A percentile compares a stretch with the other conserved stretches of the same genome.
Evolutionary conservation across 2,888 invertebrate species (phyloP).

Genomic region (Eledona agricola): DNA sequence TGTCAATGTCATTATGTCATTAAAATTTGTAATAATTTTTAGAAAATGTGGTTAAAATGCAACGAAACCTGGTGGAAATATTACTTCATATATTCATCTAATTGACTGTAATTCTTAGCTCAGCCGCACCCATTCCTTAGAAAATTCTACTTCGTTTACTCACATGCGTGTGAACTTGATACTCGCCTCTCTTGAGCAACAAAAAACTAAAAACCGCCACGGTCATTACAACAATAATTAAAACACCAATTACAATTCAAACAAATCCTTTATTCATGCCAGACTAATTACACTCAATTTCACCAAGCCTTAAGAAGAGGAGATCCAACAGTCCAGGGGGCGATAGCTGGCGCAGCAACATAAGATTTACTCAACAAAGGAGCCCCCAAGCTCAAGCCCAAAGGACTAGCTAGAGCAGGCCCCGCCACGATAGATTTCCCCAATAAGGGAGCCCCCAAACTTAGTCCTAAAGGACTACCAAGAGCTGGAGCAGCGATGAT

Average conservation of each 20-base stretch:
- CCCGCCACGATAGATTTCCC: slow-evolving; percentile 13
- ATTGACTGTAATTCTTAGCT: too few species aligned
- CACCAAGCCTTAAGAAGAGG: slow-evolving; percentile 23
- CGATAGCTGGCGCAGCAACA: slow-evolving; percentile 9
- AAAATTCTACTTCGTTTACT: slow-evolving; percentile 23
- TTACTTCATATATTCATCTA: too few species aligned
- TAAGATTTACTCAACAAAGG: slow-evolving; percentile 21
- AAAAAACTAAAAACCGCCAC: slow-evolving; percentile 22
- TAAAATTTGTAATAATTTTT: too few species aligned
- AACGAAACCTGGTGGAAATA: too few species aligned
- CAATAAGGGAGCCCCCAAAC: slow-evolving; percentile 18
- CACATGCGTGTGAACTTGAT: slow-evolving; percentile 15
- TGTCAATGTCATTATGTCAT: too few species aligned
- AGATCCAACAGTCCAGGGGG: too few species aligned
- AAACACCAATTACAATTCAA: not conserved
- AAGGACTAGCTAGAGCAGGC: slow-evolving; percentile 12
- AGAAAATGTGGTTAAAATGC: too few species aligned
- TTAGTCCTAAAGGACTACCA: slow-evolving; percentile 6
- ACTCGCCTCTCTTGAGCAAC: slow-evolving; percentile 7
- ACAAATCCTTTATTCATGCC: slow-evolving; percentile 9
- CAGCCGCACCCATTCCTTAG: slow-evolving; percentile 13
- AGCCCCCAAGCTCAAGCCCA: slow-evolving; percentile 12
- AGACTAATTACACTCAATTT: not conserved
- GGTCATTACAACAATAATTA: slow-evolving; percentile 25
- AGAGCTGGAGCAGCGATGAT: slow-evolving; percentile 21